Conservation (phyloP, 2,113 vertebrate genomes). For the Takifugu bimaculatus region DNA sequence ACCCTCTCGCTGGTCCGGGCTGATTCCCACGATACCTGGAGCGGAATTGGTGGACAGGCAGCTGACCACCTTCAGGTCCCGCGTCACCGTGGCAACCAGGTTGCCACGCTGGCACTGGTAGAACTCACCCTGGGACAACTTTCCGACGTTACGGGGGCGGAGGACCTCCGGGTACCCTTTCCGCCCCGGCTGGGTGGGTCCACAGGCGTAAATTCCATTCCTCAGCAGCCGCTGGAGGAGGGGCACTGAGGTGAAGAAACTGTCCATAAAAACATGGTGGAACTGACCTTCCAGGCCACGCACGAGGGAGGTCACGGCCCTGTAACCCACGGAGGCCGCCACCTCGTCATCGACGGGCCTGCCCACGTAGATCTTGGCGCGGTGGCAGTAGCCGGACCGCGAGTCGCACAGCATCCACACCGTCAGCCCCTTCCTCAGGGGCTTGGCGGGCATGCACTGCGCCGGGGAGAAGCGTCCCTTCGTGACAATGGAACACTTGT, state of each 20-base stretch:
- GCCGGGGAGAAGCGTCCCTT: slow-evolving; percentile 76
- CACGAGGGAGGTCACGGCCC: slow-evolving; percentile 72
- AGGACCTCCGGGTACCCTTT: slow-evolving; percentile 77
- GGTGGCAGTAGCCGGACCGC: slow-evolving; percentile 79
- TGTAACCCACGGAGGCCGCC: slow-evolving; percentile 54
- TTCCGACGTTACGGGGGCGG: slow-evolving; percentile 72
- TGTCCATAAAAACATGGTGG: slow-evolving; percentile 80
- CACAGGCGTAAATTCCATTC: slow-evolving; percentile 75
- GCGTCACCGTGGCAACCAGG: slow-evolving; percentile 76
- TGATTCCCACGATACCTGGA: slow-evolving; percentile 78
- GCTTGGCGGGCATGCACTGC: slow-evolving; percentile 79
- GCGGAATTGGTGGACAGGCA: slow-evolving; percentile 78
- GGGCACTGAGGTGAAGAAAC: slow-evolving; percentile 78
- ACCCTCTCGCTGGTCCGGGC: slow-evolving; percentile 60
- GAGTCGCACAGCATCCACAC: slow-evolving; percentile 83
- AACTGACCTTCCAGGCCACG: slow-evolving; percentile 75
- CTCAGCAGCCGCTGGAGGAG: slow-evolving; percentile 74
- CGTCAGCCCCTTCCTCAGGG: slow-evolving; percentile 75
- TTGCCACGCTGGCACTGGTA: slow-evolving; percentile 80
- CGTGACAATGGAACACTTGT: slow-evolving; percentile 69
- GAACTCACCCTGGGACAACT: slow-evolving; percentile 76
- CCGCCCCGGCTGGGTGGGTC: slow-evolving; percentile 72
- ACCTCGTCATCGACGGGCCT: slow-evolving; percentile 65
- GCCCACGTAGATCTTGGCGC: slow-evolving; percentile 72
- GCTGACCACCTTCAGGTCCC: slow-evolving; percentile 73